These are phyloP conservation scores for Junonia oenone DNA, from an alignment of 2,888 invertebrate species.

Conservation along the genomic window DNA sequence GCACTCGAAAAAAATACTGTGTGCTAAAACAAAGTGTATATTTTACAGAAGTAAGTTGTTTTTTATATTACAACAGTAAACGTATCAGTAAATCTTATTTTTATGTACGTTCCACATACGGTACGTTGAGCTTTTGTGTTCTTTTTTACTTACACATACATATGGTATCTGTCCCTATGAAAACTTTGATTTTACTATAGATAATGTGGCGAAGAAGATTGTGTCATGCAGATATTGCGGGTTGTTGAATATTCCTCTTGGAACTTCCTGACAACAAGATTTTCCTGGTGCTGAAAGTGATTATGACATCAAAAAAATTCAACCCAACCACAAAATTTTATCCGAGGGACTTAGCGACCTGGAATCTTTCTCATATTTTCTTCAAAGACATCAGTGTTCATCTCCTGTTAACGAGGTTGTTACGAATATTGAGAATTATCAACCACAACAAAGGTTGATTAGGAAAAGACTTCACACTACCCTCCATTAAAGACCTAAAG, in stretches of 20 bases:
- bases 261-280: too few species aligned
- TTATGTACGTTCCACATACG: neutral
- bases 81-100: neutral
- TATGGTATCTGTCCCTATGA: too few species aligned
- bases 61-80: neutral
- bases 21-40: neutral
- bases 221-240: neutral
- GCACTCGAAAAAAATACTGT: neutral
- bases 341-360: neutral
- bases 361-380: neutral
- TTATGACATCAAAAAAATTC: neutral
- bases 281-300: too few species aligned
- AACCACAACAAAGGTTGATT: neutral
- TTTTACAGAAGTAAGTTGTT: neutral
- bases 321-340: neutral
- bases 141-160: neutral
- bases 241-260: too few species aligned
- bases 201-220: neutral
- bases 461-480: neutral
- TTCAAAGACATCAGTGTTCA: too few species aligned
- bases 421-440: too few species aligned
- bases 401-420: too few species aligned
- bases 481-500: neutral
- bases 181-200: too few species aligned
- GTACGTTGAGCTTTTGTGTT: neutral